phyloP scores from a whole-genome alignment of 2,797 vertebrate genomes.

The Furcifer pardalis region DNA sequence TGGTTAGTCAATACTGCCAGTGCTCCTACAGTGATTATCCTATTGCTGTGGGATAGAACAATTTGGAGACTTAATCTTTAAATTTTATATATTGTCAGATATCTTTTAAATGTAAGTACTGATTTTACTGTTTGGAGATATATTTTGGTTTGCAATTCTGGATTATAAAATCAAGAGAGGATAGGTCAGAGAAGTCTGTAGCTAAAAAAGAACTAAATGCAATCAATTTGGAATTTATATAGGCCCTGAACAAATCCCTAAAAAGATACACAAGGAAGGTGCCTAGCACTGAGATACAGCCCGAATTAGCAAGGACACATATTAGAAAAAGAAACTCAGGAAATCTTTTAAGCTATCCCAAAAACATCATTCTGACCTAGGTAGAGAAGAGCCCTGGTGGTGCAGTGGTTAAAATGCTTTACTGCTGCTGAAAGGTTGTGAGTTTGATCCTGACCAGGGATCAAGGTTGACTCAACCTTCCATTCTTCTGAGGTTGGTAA shows the following conservation, averaged over 20 bases:
- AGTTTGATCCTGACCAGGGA: too few relatives aligned
- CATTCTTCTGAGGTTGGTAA: too few relatives aligned
- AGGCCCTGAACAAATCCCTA: neutral
- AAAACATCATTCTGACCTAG: too few relatives aligned
- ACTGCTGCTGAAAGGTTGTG: too few relatives aligned
- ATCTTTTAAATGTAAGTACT: neutral
- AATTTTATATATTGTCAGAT: neutral
- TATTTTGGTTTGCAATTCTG: neutral
- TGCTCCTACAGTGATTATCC: neutral
- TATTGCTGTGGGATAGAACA: neutral
- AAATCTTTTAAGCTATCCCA: too few relatives aligned
- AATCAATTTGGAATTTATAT: neutral
- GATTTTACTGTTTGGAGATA: neutral
- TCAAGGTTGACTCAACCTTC: too few relatives aligned
- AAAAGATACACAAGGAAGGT: neutral
- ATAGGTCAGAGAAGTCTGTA: neutral
- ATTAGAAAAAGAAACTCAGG: neutral
- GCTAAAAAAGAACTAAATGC: neutral
- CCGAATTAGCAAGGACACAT: neutral
- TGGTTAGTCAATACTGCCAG: neutral
- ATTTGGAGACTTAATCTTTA: neutral
- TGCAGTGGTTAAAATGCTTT: too few relatives aligned
- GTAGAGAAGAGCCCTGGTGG: too few relatives aligned
- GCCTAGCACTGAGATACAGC: neutral
- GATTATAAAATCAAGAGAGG: neutral